Conservation (phyloP, 2,888 invertebrate species). For the Ceriagrion tenellum region DNA sequence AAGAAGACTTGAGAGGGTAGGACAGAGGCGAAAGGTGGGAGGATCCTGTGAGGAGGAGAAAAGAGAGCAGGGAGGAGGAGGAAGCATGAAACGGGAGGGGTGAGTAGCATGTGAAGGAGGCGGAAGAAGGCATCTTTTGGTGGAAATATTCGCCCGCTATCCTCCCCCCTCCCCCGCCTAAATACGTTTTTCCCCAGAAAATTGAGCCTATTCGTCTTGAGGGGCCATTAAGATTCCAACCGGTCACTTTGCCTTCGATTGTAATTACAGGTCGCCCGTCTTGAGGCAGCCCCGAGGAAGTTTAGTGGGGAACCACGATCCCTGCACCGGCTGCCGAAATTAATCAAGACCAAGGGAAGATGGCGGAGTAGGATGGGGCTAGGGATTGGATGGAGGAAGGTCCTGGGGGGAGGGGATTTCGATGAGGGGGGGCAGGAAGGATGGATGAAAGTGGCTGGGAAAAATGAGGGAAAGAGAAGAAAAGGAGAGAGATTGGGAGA, state of each 20-base stretch:
- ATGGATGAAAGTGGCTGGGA: not conserved
- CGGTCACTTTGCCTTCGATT: constrained; percentile 67
- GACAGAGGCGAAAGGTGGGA: no score
- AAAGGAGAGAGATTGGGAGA: not conserved
- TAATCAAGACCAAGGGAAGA: constrained; percentile 47
- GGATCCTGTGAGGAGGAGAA: not conserved
- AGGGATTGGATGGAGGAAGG: not conserved
- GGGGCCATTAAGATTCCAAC: constrained; percentile 65
- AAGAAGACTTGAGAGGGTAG: not conserved
- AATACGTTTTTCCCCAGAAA: constrained; percentile 66
- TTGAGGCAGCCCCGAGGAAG: constrained; percentile 47
- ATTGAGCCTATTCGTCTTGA: constrained; percentile 64
- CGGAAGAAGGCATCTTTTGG: not conserved
- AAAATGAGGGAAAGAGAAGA: not conserved
- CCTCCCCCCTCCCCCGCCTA: constrained; percentile 15
- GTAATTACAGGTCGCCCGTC: constrained; percentile 62
- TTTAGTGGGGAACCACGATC: constrained; percentile 61
- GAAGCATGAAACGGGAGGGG: not conserved
- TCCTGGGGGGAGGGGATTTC: not conserved
- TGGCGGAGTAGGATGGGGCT: not conserved
- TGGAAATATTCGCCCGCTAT: not conserved
- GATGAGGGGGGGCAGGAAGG: not conserved
- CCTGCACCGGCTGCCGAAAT: constrained; percentile 63
- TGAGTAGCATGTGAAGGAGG: not conserved
- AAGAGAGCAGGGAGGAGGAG: not conserved